Evolutionary conservation across 2,888 invertebrate genomes (phyloP), one percentile per base, ranked within the genome.

Genomic region (Formica aserva): DNA sequence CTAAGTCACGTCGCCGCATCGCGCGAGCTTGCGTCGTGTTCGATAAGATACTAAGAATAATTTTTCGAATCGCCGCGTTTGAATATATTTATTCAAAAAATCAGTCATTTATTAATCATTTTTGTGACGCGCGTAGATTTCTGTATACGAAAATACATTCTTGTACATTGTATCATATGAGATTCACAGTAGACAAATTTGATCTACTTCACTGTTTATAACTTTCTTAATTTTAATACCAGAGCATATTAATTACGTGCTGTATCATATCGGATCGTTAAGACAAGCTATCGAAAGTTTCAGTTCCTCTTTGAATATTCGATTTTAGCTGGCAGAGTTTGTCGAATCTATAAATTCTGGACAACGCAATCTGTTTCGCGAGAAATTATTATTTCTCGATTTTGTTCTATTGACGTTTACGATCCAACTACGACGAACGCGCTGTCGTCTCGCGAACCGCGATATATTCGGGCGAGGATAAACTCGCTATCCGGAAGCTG

Each of bases 1-100:
- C 60, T 32, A 22, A 45, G 22, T 80, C 72, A 80, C 60, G 60
- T 80, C 45, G 22, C 35, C 45, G 60, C 15, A 18, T 52, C 71
- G 18, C 57, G 45, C 26, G 35, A 71, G 22, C 41, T 72, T 45
- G 35, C 45, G 18, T 60, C 71, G 26, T 41, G 38, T 41, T 52
- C 15, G 71, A 60, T 32, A 35, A 57, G 22, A 32, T 15, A 15
- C 1, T 32, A 22, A 45, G 26, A 57, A 57, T 57, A 41, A 71
- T 41, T 3, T n/a, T 9, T 8, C 18, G 8, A 1, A 26, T n/a
- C 13, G 9, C 38, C 48, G 22, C 8, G 11, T 35, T 45, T 1
- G 18, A 32, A 18, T n/a, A 26, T 38, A n/a, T 60, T 62, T 22
- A 62, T 45, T 11, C 11, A 15, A 9, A 75, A 60, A 41, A 45